phyloP scores from a whole-genome alignment of 2,888 invertebrate genomes.

The Thecocarcelia acutangulata region DNA sequence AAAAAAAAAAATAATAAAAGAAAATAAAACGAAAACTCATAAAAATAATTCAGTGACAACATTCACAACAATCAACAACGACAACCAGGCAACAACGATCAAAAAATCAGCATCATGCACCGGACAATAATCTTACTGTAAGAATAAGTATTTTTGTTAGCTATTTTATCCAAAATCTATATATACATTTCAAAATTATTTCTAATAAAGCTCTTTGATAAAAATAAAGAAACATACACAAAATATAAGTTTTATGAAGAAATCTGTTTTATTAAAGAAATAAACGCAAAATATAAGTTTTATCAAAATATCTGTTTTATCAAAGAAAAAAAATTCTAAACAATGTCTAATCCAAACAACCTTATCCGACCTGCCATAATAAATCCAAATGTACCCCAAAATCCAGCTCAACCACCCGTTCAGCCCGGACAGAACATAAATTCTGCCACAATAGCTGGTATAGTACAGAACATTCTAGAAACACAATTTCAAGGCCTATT shows the following conservation, averaged over 20 bases:
- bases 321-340: not conserved
- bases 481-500: not conserved
- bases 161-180: no score
- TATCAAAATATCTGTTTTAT: no score
- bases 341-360: slow-evolving; percentile 2
- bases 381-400: not conserved
- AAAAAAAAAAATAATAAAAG: no score
- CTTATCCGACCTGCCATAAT: not conserved
- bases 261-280: not conserved
- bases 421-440: not conserved
- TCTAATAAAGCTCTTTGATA: no score
- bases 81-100: no score
- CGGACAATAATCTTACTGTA: no score
- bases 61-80: no score
- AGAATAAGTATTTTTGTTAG: no score
- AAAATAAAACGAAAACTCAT: no score
- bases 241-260: not conserved
- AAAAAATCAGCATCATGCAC: no score
- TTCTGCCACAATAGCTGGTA: not conserved
- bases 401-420: not conserved
- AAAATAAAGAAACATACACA: not conserved
- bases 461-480: not conserved
- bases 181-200: no score
- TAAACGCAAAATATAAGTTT: not conserved
- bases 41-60: no score